phyloP scores from a whole-genome alignment of 2,113 vertebrate genomes.

The Brachyhypopomus gauderio region DNA sequence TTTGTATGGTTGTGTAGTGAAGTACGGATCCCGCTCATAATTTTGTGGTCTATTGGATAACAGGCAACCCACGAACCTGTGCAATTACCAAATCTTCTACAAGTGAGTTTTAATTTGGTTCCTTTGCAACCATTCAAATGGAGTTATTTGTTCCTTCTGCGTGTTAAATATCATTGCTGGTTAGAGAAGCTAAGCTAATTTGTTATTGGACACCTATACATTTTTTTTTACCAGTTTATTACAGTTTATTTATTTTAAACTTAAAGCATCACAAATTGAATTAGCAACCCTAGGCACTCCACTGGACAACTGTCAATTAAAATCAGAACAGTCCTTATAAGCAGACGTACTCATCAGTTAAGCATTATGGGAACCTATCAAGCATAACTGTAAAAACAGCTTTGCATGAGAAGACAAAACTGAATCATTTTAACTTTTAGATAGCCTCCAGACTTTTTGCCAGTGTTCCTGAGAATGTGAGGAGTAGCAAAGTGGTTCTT shows the following conservation, averaged over 20 bases:
- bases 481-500: neutral
- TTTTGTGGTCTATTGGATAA: neutral
- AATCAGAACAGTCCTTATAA: too few relatives aligned
- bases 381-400: neutral
- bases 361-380: neutral
- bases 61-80: constrained; percentile 3
- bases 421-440: neutral
- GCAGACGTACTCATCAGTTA: neutral
- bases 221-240: too few relatives aligned
- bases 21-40: neutral
- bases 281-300: too few relatives aligned
- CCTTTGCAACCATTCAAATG: too few relatives aligned
- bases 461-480: neutral
- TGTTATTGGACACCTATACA: too few relatives aligned
- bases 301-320: too few relatives aligned
- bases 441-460: neutral
- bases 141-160: too few relatives aligned
- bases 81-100: neutral
- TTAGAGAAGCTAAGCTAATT: too few relatives aligned
- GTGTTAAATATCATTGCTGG: too few relatives aligned
- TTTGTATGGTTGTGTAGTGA: neutral
- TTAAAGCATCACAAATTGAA: too few relatives aligned
- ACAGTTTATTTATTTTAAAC: too few relatives aligned
- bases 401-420: neutral
- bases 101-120: constrained; percentile 13